Evolutionary conservation across 2,113 vertebrate species (phyloP).

Genomic region (Gadus macrocephalus): DNA sequence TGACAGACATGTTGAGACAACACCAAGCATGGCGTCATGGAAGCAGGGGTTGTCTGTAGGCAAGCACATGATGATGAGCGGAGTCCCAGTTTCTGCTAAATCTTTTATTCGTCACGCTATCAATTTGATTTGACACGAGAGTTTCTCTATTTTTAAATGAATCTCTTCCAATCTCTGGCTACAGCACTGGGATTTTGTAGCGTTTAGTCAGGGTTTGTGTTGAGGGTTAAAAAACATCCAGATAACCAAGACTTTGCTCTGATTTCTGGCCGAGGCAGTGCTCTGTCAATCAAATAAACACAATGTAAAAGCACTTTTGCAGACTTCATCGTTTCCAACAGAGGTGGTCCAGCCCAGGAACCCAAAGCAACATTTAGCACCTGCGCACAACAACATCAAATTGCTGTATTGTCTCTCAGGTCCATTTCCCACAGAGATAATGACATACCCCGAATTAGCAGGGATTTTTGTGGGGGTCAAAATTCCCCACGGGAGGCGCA

Average conservation of each 20-base stretch:
- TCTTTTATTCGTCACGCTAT: too few relatives aligned
- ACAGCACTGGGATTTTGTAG: conserved; percentile 38
- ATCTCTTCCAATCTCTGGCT: conserved; percentile 22
- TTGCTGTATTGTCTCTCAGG: background rate
- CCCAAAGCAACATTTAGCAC: conserved; percentile 30
- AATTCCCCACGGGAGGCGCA: conserved; percentile 41
- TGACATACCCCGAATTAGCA: conserved; percentile 28
- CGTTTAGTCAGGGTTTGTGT: conserved; percentile 46
- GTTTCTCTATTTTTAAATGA: conserved; percentile 23
- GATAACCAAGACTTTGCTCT: conserved; percentile 26
- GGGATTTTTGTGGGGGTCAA: conserved; percentile 41
- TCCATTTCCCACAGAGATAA: conserved; percentile 33
- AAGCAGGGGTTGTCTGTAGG: conserved; percentile 39
- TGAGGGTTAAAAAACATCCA: conserved; percentile 29
- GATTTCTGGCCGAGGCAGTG: conserved; percentile 16
- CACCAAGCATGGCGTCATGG: conserved; percentile 39
- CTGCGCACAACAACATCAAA: conserved; percentile 20
- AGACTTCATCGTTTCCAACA: too few relatives aligned
- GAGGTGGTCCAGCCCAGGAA: too few relatives aligned
- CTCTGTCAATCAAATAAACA: background rate
- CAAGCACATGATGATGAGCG: conserved; percentile 44
- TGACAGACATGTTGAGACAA: conserved; percentile 63
- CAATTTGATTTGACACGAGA: conserved; percentile 8
- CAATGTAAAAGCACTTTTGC: background rate
- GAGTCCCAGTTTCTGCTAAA: conserved; percentile 18